Conservation (phyloP, 2,797 vertebrate species). For the Acrossocheilus wenchowensis region DNA sequence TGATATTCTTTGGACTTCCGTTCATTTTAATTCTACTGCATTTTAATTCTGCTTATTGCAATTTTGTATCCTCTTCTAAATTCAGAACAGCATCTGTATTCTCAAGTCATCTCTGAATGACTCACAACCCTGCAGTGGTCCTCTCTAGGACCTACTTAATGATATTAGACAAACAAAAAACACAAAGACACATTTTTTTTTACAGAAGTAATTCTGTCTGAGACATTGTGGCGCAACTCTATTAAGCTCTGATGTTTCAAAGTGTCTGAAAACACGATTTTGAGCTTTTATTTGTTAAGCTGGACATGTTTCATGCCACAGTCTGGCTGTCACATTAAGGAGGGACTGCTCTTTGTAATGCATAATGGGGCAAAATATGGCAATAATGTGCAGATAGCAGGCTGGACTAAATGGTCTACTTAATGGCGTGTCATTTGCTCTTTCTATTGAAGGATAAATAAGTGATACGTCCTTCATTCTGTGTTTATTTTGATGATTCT, state of each 20-base stretch:
- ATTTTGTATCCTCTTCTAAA: neutral
- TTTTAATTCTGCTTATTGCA: neutral
- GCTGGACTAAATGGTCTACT: constrained; percentile 37
- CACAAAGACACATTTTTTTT: neutral
- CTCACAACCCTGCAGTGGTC: neutral
- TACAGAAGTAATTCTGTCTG: neutral
- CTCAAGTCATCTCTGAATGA: neutral
- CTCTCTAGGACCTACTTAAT: constrained; percentile 12
- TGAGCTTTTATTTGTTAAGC: constrained; percentile 20
- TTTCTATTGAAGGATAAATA: constrained; percentile 38
- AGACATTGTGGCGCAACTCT: neutral
- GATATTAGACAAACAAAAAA: constrained; percentile 3
- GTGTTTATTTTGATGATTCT: constrained; percentile 47
- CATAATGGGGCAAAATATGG: constrained; percentile 43
- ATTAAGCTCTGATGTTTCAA: constrained; percentile 20
- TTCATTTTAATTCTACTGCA: neutral
- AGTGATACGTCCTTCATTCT: constrained; percentile 30
- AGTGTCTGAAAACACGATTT: constrained; percentile 22
- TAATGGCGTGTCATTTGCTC: constrained; percentile 30
- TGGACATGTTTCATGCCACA: neutral
- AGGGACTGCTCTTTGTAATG: constrained; percentile 24
- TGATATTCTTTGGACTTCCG: neutral
- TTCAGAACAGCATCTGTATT: neutral
- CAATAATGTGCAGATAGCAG: constrained; percentile 27
- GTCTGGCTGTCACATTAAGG: constrained; percentile 42